These are phyloP conservation scores for Sminthurides aquaticus DNA, from an alignment of 2,888 invertebrate species.

Conservation along the genomic window DNA sequence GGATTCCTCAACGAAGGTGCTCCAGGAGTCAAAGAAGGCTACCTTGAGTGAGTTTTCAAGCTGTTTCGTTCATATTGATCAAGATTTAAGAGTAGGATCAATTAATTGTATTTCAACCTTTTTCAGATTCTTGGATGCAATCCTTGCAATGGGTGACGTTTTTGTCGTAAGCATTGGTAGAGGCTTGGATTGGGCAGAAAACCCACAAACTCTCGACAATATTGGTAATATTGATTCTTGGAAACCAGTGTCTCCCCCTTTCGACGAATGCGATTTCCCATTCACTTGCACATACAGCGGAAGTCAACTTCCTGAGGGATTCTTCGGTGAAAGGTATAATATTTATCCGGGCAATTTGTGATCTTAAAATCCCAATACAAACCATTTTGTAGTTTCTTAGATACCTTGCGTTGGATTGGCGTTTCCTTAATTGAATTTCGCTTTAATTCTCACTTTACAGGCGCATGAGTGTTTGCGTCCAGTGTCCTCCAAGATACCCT, in stretches of 20 bases:
- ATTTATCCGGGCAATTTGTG: too few relatives aligned
- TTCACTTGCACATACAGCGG: background rate
- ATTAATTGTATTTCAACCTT: background rate
- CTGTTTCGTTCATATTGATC: background rate
- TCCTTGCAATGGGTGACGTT: background rate
- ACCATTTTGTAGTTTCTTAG: too few relatives aligned
- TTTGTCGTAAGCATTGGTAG: background rate
- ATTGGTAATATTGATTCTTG: background rate
- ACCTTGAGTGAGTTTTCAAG: constrained; percentile 44
- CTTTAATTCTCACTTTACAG: too few relatives aligned
- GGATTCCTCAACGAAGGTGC: constrained; percentile 53
- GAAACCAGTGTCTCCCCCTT: background rate
- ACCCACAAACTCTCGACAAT: background rate
- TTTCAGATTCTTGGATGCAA: background rate
- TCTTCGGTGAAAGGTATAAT: constrained; percentile 3
- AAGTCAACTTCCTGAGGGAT: background rate
- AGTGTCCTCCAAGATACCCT: background rate
- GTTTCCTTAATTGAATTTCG: too few relatives aligned
- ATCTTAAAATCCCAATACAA: too few relatives aligned
- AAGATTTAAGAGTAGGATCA: too few relatives aligned
- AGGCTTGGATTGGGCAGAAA: background rate
- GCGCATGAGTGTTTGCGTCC: background rate
- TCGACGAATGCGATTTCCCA: background rate
- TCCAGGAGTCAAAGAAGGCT: constrained; percentile 49
- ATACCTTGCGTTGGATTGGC: too few relatives aligned